Conservation (phyloP, 2,113 vertebrate species). For the Bettongia penicillata region DNA sequence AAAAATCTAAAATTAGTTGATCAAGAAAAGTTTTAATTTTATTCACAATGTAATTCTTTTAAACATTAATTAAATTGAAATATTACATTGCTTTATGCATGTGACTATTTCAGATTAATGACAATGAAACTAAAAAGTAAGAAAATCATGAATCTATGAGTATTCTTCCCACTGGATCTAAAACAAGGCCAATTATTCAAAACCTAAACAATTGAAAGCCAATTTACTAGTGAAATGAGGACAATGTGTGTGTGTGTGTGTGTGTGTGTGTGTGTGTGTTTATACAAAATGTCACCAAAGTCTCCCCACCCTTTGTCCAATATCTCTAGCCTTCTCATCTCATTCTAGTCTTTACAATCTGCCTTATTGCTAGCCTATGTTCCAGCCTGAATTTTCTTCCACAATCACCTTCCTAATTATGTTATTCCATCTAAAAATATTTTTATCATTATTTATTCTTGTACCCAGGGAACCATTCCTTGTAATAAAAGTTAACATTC, state of each 20-base stretch:
- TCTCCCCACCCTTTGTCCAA: not conserved
- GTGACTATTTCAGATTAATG: conserved; percentile 17
- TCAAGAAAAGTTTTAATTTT: not conserved
- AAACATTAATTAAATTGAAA: not conserved
- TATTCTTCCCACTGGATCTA: not conserved
- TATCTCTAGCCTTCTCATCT: not conserved
- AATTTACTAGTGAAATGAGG: not conserved
- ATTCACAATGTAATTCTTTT: not conserved
- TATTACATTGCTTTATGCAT: not conserved
- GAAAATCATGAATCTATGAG: not conserved
- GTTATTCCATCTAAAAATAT: not conserved
- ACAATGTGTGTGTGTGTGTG: not conserved
- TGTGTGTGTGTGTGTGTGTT: not conserved
- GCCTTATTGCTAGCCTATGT: not conserved
- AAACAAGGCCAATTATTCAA: not conserved
- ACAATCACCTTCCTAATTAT: not conserved
- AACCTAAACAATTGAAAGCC: not conserved
- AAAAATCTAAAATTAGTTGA: not conserved
- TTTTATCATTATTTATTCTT: not conserved
- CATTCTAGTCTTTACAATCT: not conserved
- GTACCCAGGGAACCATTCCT: not conserved
- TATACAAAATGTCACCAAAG: not conserved
- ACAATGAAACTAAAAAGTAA: conserved; percentile 2
- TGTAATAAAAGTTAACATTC: not conserved
- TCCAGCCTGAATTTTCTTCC: not conserved